Evolutionary conservation across 2,113 vertebrate species (phyloP), one percentile per base, ranked within the genome.

Genomic region (Nycticryphes semicollaris): DNA sequence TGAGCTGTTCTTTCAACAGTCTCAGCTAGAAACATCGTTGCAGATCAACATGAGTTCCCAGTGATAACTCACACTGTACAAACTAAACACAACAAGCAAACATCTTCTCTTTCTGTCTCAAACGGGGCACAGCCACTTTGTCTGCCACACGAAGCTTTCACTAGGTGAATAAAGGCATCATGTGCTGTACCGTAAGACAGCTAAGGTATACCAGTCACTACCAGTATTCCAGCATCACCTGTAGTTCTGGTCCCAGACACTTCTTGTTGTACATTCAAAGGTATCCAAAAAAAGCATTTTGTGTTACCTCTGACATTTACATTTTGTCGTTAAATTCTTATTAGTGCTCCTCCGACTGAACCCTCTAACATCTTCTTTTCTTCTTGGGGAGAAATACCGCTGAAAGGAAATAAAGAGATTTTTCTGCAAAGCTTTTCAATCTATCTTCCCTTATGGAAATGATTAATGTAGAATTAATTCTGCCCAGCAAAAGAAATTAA

Each of bases 331-430:
- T 80, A 69, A 82, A 83, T 74, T 25, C 24, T 33, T 12, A n/a
- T 41, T 7, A 47, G 20, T 39, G 30, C 60, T 74, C 96, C 57
- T 90, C 77, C 50, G 21, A 3, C 41, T 57, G 78, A 70, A 48
- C 95, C 57, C 64, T 96, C 41, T 95, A 98, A 74, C 14, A 7
- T 66, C 30, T 73, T 97, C 96, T 97, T 96, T 93, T 98, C 88
- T 67, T 98, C 94, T 97, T 98, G 57, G 87, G 70, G n/a, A 77
- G 56, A 53, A 91, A 59, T 4, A 81, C 84, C 78, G 96, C 98
- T 98, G 93, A 96, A 98, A 97, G 57, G 56, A 98, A 86, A 97
- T 51, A 95, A 20, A 88, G 35, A 97, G 69, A 86, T 53, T 91
- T 70, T 87, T 74, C 87, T 83, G 86, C 75, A 20, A 90, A 63